Conservation (phyloP, 2,797 vertebrate genomes). For the Liparis tanakae region DNA sequence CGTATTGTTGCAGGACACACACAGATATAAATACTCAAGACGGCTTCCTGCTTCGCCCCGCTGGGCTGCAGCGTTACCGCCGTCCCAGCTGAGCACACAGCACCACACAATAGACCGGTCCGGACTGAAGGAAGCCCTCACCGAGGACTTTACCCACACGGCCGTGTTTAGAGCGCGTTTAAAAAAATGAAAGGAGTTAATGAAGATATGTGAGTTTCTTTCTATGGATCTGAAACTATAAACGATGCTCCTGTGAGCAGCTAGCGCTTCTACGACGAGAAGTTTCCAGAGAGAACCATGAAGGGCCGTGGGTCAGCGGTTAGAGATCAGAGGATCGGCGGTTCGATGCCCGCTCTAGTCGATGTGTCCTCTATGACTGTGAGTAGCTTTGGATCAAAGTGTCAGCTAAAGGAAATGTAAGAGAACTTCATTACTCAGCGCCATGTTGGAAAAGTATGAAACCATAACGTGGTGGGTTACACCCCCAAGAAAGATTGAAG, state of each 20-base stretch:
- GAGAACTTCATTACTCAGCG: too few species aligned
- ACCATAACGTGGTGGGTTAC: too few species aligned
- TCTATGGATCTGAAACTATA: neutral
- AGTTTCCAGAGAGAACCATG: too few species aligned
- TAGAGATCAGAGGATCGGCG: too few species aligned
- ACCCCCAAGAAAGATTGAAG: too few species aligned
- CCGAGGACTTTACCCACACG: constrained; percentile 42
- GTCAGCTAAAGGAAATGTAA: too few species aligned
- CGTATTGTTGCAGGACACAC: constrained; percentile 39
- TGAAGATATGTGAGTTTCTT: constrained; percentile 1
- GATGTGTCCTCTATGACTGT: too few species aligned
- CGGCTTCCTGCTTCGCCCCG: constrained; percentile 64
- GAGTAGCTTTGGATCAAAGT: too few species aligned
- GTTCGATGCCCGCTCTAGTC: too few species aligned
- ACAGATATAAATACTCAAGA: constrained; percentile 66
- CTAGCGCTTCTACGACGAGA: neutral
- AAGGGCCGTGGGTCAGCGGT: too few species aligned
- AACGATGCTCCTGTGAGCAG: neutral
- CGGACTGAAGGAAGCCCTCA: constrained; percentile 21
- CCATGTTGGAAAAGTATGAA: too few species aligned
- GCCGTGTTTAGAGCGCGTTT: constrained; percentile 43
- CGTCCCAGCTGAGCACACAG: constrained; percentile 66
- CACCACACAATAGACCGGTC: constrained; percentile 49
- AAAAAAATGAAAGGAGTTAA: constrained; percentile 6
- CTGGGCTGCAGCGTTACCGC: constrained; percentile 53